A percentile compares a stretch with the other conserved stretches of the same genome.
Evolutionary conservation across 2,888 invertebrate genomes (phyloP).

Genomic region (Phytoseiulus persimilis): DNA sequence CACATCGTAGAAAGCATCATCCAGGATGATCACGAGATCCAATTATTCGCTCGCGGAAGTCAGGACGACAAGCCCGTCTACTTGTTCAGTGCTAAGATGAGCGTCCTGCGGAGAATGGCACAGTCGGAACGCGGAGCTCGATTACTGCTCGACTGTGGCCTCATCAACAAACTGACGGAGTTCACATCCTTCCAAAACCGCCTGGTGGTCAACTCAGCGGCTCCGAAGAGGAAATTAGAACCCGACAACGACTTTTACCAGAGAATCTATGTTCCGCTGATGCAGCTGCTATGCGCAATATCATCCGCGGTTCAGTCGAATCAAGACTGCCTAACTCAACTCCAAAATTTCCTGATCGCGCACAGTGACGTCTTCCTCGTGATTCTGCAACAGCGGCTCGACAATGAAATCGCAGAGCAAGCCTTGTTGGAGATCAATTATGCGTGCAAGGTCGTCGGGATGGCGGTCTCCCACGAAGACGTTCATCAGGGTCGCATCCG

Average conservation of each 20-base stretch:
- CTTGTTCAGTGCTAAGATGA: constrained; percentile 11
- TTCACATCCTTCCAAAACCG: constrained; percentile 18
- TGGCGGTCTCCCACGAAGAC: constrained; percentile 12
- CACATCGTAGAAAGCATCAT: constrained; percentile 71
- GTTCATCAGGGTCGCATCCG: constrained; percentile 32
- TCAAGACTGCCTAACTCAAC: constrained; percentile 8
- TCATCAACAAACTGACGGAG: constrained; percentile 33
- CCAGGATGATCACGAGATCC: constrained; percentile 62
- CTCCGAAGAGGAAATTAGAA: background rate
- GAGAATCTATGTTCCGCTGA: constrained; percentile 14
- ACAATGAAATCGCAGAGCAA: constrained; percentile 8
- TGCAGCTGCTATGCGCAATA: constrained; percentile 27
- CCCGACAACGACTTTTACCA: constrained; percentile 24
- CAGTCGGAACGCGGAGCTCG: constrained; percentile 22
- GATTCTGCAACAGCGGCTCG: constrained; percentile 61
- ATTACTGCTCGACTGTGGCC: constrained; percentile 8
- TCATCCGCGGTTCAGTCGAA: background rate
- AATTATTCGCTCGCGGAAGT: background rate
- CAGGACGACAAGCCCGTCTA: constrained; percentile 9
- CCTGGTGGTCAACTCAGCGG: background rate
- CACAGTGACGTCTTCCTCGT: constrained; percentile 73
- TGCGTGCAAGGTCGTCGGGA: constrained; percentile 22
- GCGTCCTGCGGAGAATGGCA: constrained; percentile 8
- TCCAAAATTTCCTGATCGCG: constrained; percentile 62
- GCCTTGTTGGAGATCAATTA: constrained; percentile 7